phyloP scores from a whole-genome alignment of 2,113 vertebrate species.

The Pomatorhinus ruficollis region DNA sequence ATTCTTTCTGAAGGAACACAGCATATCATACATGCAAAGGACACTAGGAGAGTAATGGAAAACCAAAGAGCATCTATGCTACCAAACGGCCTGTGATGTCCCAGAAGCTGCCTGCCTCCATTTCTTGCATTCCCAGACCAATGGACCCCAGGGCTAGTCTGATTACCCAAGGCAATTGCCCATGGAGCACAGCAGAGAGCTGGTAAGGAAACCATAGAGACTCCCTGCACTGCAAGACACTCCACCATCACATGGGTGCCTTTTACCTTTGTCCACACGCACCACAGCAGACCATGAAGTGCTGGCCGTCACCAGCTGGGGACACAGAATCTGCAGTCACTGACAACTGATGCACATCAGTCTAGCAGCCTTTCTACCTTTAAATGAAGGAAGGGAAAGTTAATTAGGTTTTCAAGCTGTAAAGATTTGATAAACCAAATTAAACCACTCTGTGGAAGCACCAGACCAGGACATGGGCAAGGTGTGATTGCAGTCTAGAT shows the following conservation, averaged over 20 bases:
- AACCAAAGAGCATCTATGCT: neutral
- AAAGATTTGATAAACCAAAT: neutral
- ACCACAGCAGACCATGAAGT: neutral
- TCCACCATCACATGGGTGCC: neutral
- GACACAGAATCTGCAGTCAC: neutral
- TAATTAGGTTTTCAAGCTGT: neutral
- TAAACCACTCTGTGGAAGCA: neutral
- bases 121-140: neutral
- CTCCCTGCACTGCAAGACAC: neutral
- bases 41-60: neutral
- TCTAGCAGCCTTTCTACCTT: neutral
- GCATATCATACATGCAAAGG: neutral
- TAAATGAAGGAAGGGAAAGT: neutral
- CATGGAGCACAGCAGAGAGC: neutral
- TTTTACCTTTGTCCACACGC: rapidly evolving
- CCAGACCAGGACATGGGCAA: neutral
- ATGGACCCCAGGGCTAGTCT: neutral
- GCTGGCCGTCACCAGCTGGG: rapidly evolving
- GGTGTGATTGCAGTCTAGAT: neutral
- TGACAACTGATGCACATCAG: rapidly evolving
- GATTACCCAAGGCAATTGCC: neutral
- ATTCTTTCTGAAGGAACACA: neutral
- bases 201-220: neutral
- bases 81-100: neutral
- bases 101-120: neutral